These are phyloP conservation scores for Apeira syringaria DNA, from an alignment of 2,888 invertebrate genomes.

Conservation along the genomic window DNA sequence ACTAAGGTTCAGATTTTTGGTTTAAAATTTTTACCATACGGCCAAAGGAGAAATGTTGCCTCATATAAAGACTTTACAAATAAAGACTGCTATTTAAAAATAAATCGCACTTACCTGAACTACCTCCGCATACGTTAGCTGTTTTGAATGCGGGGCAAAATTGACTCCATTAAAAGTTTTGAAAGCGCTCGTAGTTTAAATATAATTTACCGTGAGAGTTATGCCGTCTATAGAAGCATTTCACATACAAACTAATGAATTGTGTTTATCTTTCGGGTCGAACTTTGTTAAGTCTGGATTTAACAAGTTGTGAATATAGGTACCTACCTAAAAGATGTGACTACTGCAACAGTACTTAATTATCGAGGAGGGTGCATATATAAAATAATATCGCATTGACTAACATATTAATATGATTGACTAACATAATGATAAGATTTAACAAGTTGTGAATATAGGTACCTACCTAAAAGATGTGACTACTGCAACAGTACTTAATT, in stretches of 20 bases:
- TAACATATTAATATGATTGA: too few relatives aligned
- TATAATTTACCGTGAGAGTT: constrained; percentile 78
- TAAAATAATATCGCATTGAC: too few relatives aligned
- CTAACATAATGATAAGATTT: too few relatives aligned
- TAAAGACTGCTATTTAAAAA: constrained; percentile 64
- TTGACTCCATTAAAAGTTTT: constrained; percentile 82
- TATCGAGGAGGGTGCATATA: too few relatives aligned
- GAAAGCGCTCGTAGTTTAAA: constrained; percentile 79
- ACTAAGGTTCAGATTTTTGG: too few relatives aligned
- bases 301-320: constrained; percentile 29
- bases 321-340: constrained; percentile 23
- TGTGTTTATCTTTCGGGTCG: constrained; percentile 51
- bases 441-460: too few relatives aligned
- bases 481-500: too few relatives aligned
- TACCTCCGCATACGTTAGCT: constrained; percentile 58
- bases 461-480: too few relatives aligned
- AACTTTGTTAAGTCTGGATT: constrained; percentile 39
- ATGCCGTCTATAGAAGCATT: constrained; percentile 70
- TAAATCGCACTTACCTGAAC: constrained; percentile 67
- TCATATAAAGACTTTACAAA: constrained; percentile 47
- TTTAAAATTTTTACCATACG: too few relatives aligned
- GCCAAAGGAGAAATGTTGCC: constrained; percentile 45
- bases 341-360: too few relatives aligned
- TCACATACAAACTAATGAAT: constrained; percentile 66
- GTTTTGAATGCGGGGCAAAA: constrained; percentile 79